Percentiles rank a stretch among this genome's conserved stretches.
phyloP scores from a whole-genome alignment of 1,140 invertebrate genomes.

The Drosophila arawakana region DNA sequence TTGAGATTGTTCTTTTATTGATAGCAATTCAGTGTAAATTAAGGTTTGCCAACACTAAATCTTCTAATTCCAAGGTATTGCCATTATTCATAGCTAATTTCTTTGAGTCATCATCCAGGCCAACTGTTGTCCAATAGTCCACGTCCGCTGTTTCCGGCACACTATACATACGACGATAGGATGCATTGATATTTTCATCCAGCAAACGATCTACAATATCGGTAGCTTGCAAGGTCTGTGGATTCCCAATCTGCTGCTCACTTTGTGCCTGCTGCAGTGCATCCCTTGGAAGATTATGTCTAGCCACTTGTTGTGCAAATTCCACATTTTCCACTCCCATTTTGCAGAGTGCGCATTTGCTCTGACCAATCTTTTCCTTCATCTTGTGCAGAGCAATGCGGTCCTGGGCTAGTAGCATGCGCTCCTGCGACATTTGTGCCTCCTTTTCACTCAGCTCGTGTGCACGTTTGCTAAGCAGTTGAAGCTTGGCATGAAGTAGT shows the following conservation, averaged over 20 bases:
- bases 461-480: slow-evolving; percentile 62
- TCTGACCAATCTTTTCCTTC: slow-evolving; percentile 62
- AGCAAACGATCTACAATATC: slow-evolving; percentile 77
- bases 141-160: slow-evolving; percentile 39
- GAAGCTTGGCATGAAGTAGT: slow-evolving; percentile 70
- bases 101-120: slow-evolving; percentile 76
- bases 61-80: slow-evolving; percentile 50
- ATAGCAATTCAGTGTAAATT: slow-evolving; percentile 17
- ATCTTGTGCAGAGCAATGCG: slow-evolving; percentile 71
- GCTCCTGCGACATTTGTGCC: slow-evolving; percentile 74
- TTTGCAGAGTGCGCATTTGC: slow-evolving; percentile 74
- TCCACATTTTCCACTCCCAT: slow-evolving; percentile 70
- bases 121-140: slow-evolving; percentile 49
- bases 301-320: slow-evolving; percentile 31
- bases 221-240: slow-evolving; percentile 9
- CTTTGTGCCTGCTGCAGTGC: slow-evolving; percentile 12
- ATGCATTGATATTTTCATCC: slow-evolving; percentile 78
- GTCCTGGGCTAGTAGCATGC: slow-evolving; percentile 72
- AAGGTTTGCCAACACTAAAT: slow-evolving; percentile 40
- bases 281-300: background rate
- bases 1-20: background rate
- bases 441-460: slow-evolving; percentile 74
- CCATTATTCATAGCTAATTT: slow-evolving; percentile 62
- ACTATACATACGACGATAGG: slow-evolving; percentile 73
- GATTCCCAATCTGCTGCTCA: background rate